Base-by-base conservation (phyloP, 2,113 vertebrate species). In the Chionomys nivalis region DNA sequence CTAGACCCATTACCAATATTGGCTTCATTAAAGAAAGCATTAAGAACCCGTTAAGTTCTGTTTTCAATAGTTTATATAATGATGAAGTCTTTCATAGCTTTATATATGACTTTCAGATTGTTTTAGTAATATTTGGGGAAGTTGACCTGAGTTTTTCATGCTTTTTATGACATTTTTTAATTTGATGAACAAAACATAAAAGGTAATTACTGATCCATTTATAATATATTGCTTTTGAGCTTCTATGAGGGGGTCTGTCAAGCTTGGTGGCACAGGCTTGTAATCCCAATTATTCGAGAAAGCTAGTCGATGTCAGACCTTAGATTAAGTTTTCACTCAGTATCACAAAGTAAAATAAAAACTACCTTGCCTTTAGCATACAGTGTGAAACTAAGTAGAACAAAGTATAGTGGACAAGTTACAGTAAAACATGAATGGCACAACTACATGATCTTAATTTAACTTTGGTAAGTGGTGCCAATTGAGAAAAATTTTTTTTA, bases 121-220 rank as follows among this genome's bases (percentile, higher is more conserved):
- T 79, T 85, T 94, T 78, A 70, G 42, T 89, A 39, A 86, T 86
- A 36, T 47, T 82, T 55, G 16, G 31, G 26, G 3, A 94, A 94
- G 89, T 39, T 31, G 9, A 65, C 49, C 39, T 94, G 6, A 79
- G 3, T 19, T 91, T 95, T 90, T 92, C 47, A 36, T 89, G 77
- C 76, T 77, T 90, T 68, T 39, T 90, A 83, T 75, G 86, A 44
- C 16, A 42, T 55, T 77, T n/a, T 10, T 28, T 58, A 68, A 89
- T 63, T 94, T 86, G 66, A 78, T 77, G 93, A 83, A 13, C 14
- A 93, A 21, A 68, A 66, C 52, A 76, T 83, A 90, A 77, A 94
- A 61, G 76, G 61, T 73, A 91, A 96, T 63, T 91, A 65, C 82
- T 33, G 14, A 65, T 92, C 10, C 16, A 33, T 3, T 95, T 61